phyloP scores from a whole-genome alignment of 2,888 invertebrate species.

The Troides oblongomaculatus region DNA sequence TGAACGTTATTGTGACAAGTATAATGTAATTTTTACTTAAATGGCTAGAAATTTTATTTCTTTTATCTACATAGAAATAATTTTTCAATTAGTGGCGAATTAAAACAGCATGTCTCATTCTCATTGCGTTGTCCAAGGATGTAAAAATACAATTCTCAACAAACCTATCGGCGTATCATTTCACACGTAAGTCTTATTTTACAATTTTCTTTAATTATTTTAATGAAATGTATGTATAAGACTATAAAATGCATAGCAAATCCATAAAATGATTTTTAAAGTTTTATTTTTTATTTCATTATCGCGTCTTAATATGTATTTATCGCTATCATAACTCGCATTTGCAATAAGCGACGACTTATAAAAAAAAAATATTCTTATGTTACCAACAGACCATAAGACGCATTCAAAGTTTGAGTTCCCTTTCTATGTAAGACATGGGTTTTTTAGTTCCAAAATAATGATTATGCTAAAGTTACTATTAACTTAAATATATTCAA shows the following conservation, averaged over 20 bases:
- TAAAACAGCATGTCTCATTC: conserved; percentile 44
- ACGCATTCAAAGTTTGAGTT: too few species aligned
- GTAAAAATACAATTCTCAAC: conserved; percentile 58
- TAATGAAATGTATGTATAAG: neutral
- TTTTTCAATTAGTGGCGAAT: neutral
- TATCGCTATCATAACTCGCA: too few species aligned
- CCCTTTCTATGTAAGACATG: too few species aligned
- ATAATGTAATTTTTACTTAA: neutral
- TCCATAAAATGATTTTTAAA: too few species aligned
- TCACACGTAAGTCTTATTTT: conserved; percentile 53
- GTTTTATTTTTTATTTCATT: too few species aligned
- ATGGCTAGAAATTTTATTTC: neutral
- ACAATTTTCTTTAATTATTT: neutral
- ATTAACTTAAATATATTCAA: conserved; percentile 8
- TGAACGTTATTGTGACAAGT: neutral
- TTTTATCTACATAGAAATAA: neutral
- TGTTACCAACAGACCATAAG: neutral
- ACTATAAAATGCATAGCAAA: too few species aligned
- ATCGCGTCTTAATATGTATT: too few species aligned
- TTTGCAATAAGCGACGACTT: too few species aligned
- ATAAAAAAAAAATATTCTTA: neutral
- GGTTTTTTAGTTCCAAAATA: too few species aligned
- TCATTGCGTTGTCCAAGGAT: conserved; percentile 59
- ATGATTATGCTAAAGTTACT: neutral
- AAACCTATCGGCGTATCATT: conserved; percentile 57